phyloP scores from a whole-genome alignment of 2,797 vertebrate genomes.

The Chaetophractus vellerosus region DNA sequence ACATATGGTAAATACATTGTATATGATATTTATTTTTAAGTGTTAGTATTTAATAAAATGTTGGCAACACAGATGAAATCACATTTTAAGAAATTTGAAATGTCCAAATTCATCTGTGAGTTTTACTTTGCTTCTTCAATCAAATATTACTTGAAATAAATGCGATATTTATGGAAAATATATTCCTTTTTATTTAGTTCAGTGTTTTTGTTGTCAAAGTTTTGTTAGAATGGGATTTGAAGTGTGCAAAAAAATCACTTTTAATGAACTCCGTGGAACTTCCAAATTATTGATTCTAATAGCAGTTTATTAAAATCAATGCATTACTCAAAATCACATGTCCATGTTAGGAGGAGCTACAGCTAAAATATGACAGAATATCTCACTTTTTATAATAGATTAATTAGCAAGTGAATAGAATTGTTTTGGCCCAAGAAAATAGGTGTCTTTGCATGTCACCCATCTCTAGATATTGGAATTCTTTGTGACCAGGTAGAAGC shows the following conservation, averaged over 20 bases:
- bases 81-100: too few relatives aligned
- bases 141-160: not conserved
- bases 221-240: not conserved
- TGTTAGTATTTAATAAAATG: too few relatives aligned
- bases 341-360: not conserved
- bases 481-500: too few relatives aligned
- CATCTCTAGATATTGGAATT: rapidly evolving
- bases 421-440: not conserved
- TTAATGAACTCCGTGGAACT: not conserved
- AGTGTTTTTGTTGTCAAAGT: too few relatives aligned
- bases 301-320: constrained; percentile 1
- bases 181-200: not conserved
- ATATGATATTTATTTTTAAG: too few relatives aligned
- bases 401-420: not conserved
- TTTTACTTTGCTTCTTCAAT: not conserved
- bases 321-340: not conserved
- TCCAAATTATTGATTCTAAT: constrained; percentile 17
- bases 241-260: not conserved
- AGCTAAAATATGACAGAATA: not conserved
- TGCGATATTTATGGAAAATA: not conserved
- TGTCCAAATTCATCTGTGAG: not conserved
- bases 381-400: not conserved
- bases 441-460: rapidly evolving
- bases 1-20: too few relatives aligned
- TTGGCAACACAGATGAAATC: too few relatives aligned